Conservation (phyloP, 1,140 invertebrate species). For the Belonocnema kinseyi region DNA sequence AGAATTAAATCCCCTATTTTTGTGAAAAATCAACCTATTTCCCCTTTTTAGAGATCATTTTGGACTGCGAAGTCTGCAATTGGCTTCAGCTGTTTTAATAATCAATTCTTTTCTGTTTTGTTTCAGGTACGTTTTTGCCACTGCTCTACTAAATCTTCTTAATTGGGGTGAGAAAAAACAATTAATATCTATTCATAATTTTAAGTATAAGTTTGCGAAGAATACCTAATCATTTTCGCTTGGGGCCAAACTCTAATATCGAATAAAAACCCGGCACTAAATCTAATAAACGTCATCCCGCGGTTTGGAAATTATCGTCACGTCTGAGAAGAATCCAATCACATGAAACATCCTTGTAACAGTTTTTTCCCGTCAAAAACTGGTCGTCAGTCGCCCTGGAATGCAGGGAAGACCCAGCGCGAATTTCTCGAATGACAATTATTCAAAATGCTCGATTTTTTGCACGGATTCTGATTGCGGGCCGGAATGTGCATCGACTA, state of each 20-base stretch:
- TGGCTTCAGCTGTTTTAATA: too few species aligned
- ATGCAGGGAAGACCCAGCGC: neutral
- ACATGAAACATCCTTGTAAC: slow-evolving; percentile 28
- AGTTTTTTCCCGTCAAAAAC: slow-evolving; percentile 10
- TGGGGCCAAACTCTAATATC: neutral
- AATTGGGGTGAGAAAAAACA: too few species aligned
- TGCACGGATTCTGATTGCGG: slow-evolving; percentile 16
- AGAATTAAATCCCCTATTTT: too few species aligned
- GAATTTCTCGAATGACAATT: slow-evolving; percentile 25
- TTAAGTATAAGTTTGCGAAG: too few species aligned
- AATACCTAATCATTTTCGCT: too few species aligned
- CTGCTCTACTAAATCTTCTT: too few species aligned
- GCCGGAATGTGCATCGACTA: slow-evolving; percentile 17
- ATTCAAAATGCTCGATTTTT: slow-evolving; percentile 13
- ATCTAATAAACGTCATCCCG: slow-evolving; percentile 18
- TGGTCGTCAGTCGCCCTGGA: slow-evolving; percentile 1
- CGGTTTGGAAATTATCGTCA: slow-evolving; percentile 28
- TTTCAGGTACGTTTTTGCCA: too few species aligned
- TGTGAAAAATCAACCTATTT: too few species aligned
- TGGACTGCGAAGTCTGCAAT: too few species aligned
- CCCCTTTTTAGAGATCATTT: too few species aligned
- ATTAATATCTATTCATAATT: too few species aligned
- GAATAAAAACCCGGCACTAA: neutral
- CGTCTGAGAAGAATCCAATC: slow-evolving; percentile 23
- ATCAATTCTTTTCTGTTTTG: too few species aligned